Percentiles rank a stretch among this genome's conserved stretches.
Evolutionary conservation across 2,113 vertebrate genomes (phyloP).

Genomic region (Tachysurus vachellii): DNA sequence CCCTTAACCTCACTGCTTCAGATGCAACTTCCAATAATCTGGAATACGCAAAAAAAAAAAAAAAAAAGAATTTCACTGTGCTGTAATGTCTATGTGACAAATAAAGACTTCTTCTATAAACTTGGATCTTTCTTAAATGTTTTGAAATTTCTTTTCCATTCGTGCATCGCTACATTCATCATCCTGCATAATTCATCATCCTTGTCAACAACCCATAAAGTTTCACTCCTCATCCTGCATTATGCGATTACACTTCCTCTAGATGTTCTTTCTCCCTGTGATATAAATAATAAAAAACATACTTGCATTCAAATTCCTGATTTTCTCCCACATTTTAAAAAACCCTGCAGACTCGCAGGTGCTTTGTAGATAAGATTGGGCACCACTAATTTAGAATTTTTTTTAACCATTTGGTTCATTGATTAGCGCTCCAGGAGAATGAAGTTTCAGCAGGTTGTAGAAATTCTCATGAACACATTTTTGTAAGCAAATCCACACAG

Average conservation of each 20-base stretch:
- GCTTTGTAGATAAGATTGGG: neutral
- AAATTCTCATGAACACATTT: neutral
- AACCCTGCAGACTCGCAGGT: neutral
- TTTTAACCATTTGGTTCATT: neutral
- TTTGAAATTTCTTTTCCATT: neutral
- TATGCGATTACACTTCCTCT: neutral
- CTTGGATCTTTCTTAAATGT: neutral
- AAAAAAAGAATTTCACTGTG: too few relatives aligned
- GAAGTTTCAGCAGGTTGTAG: neutral
- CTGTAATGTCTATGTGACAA: too few relatives aligned
- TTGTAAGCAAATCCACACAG: neutral
- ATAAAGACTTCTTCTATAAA: too few relatives aligned
- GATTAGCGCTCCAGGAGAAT: neutral
- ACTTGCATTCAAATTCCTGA: neutral
- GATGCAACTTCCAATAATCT: too few relatives aligned
- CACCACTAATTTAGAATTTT: neutral
- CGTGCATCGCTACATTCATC: neutral
- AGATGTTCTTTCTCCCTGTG: neutral
- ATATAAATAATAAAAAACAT: neutral
- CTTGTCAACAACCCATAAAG: neutral
- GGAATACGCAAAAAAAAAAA: too few relatives aligned
- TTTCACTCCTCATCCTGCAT: neutral
- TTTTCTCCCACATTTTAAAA: neutral
- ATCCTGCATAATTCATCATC: neutral
- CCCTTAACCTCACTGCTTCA: too few relatives aligned